Evolutionary conservation across 35 echinoderm and acorn worm species (phyloP).

Genomic region (Lytechinus variegatus): DNA sequence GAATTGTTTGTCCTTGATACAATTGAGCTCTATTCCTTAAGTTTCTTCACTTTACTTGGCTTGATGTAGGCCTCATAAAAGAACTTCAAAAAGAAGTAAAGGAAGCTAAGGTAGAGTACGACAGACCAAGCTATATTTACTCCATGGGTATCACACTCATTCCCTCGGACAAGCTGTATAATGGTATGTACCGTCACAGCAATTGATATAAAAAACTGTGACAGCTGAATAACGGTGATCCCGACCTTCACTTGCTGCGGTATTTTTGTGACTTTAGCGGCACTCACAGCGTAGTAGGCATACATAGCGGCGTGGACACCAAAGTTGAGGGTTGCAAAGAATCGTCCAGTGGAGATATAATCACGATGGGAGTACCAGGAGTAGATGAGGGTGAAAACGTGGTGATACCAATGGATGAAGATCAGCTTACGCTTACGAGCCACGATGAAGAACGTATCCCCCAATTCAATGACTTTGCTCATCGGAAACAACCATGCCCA

Average conservation of each 20-base stretch:
- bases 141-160: slow-evolving; percentile 39
- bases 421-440: slow-evolving; percentile 79
- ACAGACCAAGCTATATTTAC: slow-evolving; percentile 55
- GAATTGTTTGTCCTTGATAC: background rate
- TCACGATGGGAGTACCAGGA: slow-evolving; percentile 46
- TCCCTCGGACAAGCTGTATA: background rate
- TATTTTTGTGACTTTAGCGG: slow-evolving; percentile 54
- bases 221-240: slow-evolving; percentile 65
- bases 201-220: slow-evolving; percentile 61
- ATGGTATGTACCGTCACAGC: slow-evolving; percentile 51
- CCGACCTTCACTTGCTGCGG: slow-evolving; percentile 57
- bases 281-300: slow-evolving; percentile 67
- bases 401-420: slow-evolving; percentile 89
- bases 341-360: slow-evolving; percentile 23
- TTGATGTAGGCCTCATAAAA: slow-evolving; percentile 61
- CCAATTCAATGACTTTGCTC: slow-evolving; percentile 73
- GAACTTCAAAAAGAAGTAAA: slow-evolving; percentile 66
- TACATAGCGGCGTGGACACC: slow-evolving; percentile 74
- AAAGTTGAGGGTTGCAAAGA: slow-evolving; percentile 66
- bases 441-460: slow-evolving; percentile 87
- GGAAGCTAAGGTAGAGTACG: slow-evolving; percentile 70
- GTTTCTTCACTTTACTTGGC: background rate
- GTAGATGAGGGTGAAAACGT: slow-evolving; percentile 58
- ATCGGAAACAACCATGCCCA: slow-evolving; percentile 68
- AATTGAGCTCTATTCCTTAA: background rate